Percentiles rank a stretch among this genome's conserved stretches.
Conservation (phyloP, 1,140 invertebrate genomes). For the Lepidurus apus region DNA sequence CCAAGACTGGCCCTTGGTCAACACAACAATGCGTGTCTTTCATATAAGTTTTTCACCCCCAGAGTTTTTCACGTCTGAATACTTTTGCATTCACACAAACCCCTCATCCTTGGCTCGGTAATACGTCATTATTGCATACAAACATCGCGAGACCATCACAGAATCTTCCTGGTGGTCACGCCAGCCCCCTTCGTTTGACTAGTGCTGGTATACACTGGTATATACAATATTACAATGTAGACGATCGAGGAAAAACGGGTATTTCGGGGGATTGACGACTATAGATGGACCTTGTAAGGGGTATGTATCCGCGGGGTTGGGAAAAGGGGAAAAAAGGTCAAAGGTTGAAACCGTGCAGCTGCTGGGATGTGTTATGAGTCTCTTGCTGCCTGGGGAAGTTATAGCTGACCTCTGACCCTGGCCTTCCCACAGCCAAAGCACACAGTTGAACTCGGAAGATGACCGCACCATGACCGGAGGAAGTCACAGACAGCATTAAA, state of each 20-base stretch:
- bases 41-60: not conserved
- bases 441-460: conserved; percentile 9
- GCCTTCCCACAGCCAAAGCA: conserved; percentile 3
- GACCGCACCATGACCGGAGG: conserved; percentile 17
- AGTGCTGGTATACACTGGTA: too few species aligned
- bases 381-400: not conserved
- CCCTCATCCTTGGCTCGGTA: not conserved
- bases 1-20: conserved; percentile 17
- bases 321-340: not conserved
- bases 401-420: conserved; percentile 1
- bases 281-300: not conserved
- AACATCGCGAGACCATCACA: not conserved
- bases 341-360: conserved; percentile 21
- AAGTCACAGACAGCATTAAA: not conserved
- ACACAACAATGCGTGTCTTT: conserved; percentile 15
- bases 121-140: conserved; percentile 2
- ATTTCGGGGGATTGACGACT: not conserved
- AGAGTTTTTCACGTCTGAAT: not conserved
- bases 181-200: not conserved
- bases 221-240: not conserved
- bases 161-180: conserved; percentile 11
- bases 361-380: conserved; percentile 3
- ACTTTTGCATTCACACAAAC: not conserved
- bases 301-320: not conserved
- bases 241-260: not conserved